A percentile compares a stretch with the other conserved stretches of the same genome.
Evolutionary conservation across 2,888 invertebrate genomes (phyloP).

Genomic region (Euphydryas editha): DNA sequence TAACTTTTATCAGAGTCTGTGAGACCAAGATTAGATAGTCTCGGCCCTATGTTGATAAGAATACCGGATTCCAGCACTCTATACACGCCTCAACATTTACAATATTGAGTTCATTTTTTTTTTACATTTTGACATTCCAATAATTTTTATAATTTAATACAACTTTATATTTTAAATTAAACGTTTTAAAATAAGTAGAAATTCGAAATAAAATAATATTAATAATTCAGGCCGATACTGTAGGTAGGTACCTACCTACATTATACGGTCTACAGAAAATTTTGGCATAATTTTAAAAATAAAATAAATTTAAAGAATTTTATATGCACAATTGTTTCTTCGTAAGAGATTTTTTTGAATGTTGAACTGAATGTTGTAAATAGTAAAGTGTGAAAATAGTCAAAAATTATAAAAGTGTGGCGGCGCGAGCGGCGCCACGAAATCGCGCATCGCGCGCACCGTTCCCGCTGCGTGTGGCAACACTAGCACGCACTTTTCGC

Average conservation of each 20-base stretch:
- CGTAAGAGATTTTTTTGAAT: background rate
- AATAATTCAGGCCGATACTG: background rate
- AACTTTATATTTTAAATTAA: background rate
- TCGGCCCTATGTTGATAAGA: constrained; percentile 75
- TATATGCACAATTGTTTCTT: background rate
- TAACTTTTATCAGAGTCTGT: constrained; percentile 60
- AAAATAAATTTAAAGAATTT: background rate
- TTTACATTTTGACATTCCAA: background rate
- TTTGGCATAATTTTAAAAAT: constrained; percentile 4
- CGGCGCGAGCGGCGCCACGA: constrained; percentile 31
- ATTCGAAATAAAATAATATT: background rate
- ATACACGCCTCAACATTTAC: constrained; percentile 52
- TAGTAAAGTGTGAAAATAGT: constrained; percentile 4
- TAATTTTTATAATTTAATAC: background rate
- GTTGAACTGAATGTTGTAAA: background rate
- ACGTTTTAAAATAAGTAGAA: background rate
- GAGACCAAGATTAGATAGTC: constrained; percentile 75
- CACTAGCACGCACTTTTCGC: constrained; percentile 65
- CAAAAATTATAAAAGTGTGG: constrained; percentile 21
- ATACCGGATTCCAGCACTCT: constrained; percentile 62
- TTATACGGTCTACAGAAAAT: background rate
- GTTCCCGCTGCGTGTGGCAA: constrained; percentile 71
- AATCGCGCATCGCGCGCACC: constrained; percentile 53
- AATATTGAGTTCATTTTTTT: constrained; percentile 9
- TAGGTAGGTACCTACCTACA: background rate